phyloP scores from a whole-genome alignment of 2,888 invertebrate genomes.

The Harpalus rubripes region DNA sequence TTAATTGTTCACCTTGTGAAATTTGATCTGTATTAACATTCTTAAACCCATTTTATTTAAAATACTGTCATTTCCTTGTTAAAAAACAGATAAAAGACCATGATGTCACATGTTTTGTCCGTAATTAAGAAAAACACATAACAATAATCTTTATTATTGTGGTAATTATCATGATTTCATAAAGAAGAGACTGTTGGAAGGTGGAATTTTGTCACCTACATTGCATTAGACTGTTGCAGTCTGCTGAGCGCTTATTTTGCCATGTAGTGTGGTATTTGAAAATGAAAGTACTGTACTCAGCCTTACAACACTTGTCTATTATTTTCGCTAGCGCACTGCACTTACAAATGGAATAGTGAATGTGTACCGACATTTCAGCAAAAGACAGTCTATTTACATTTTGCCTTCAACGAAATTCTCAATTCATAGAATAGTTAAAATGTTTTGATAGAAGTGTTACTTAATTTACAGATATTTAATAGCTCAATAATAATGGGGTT shows the following conservation, averaged over 20 bases:
- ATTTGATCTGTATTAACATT: neutral
- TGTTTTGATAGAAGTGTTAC: neutral
- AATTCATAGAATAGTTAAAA: neutral
- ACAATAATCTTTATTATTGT: neutral
- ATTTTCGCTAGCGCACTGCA: slow-evolving; percentile 24
- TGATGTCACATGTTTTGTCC: neutral
- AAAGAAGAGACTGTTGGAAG: neutral
- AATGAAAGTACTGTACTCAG: slow-evolving; percentile 17
- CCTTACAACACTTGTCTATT: slow-evolving; percentile 23
- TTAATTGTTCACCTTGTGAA: neutral
- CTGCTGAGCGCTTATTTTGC: neutral
- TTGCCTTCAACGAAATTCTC: neutral
- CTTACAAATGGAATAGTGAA: neutral
- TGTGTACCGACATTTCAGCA: neutral
- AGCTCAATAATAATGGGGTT: neutral
- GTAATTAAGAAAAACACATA: neutral
- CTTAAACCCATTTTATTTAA: neutral
- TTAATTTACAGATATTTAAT: neutral
- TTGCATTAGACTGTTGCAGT: slow-evolving; percentile 9
- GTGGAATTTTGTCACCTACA: slow-evolving; percentile 7
- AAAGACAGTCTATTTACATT: slow-evolving; percentile 5
- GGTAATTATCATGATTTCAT: slow-evolving; percentile 2
- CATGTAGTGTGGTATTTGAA: slow-evolving; percentile 6
- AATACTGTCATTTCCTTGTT: neutral
- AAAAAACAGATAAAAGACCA: neutral